Evolutionary conservation across 2,113 vertebrate species (phyloP).

Genomic region (Triplophysa siluroides): DNA sequence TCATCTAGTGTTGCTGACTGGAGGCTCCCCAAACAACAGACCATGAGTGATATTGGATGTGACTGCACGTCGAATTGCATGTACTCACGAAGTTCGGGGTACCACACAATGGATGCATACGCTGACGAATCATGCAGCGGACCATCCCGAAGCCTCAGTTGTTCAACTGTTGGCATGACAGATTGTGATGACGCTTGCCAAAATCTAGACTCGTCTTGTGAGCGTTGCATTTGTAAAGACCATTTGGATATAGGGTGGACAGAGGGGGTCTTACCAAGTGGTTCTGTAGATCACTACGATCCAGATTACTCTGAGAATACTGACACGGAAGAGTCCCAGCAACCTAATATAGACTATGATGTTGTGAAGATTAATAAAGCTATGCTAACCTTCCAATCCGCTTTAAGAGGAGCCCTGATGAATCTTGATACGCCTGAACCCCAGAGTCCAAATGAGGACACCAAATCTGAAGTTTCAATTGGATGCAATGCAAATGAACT

Average conservation of each 20-base stretch:
- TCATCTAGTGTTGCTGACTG: conserved; percentile 63
- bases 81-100: conserved; percentile 71
- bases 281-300: conserved; percentile 50
- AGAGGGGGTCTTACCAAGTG: conserved; percentile 53
- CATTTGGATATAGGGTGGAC: conserved; percentile 66
- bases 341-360: conserved; percentile 77
- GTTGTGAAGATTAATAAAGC: conserved; percentile 82
- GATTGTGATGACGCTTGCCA: conserved; percentile 67
- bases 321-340: conserved; percentile 60
- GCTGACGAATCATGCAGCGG: conserved; percentile 62
- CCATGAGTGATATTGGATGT: conserved; percentile 57
- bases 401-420: conserved; percentile 85
- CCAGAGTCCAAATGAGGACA: conserved; percentile 52
- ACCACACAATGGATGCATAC: conserved; percentile 68
- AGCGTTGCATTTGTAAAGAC: conserved; percentile 60
- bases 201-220: conserved; percentile 61
- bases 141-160: conserved; percentile 70
- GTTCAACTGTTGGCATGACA: conserved; percentile 70
- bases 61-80: conserved; percentile 67
- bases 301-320: conserved; percentile 44
- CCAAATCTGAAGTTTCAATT: conserved; percentile 20
- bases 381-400: conserved; percentile 82
- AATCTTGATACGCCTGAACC: conserved; percentile 74
- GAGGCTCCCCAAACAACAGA: conserved; percentile 49
- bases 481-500: conserved; percentile 40